Evolutionary conservation across 2,888 invertebrate genomes (phyloP).

Genomic region (Cheilosia vulpina): DNA sequence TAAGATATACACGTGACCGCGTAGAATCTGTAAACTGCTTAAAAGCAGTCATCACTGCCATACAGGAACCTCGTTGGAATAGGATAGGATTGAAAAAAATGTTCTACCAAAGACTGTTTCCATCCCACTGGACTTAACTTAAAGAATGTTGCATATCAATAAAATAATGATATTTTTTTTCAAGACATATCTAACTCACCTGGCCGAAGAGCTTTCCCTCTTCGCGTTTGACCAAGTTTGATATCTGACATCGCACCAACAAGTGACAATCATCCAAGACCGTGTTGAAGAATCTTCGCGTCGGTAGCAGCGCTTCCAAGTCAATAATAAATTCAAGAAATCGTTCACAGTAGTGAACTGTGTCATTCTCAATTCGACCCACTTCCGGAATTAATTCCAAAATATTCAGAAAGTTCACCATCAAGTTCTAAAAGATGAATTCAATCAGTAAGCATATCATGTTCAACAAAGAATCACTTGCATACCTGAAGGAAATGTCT

Average conservation of each 20-base stretch:
- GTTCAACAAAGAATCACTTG: neutral
- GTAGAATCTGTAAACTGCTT: too few relatives aligned
- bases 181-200: conserved; percentile 85
- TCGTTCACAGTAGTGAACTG: conserved; percentile 93
- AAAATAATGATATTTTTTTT: neutral
- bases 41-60: too few relatives aligned
- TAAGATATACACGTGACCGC: too few relatives aligned
- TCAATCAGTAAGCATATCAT: neutral
- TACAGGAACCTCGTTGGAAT: too few relatives aligned
- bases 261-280: conserved; percentile 97
- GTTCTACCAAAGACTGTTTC: too few relatives aligned
- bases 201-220: conserved; percentile 97
- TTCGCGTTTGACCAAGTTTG: conserved; percentile 88
- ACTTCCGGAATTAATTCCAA: conserved; percentile 89
- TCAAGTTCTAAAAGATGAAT: conserved; percentile 84
- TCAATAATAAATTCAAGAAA: conserved; percentile 98
- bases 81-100: too few relatives aligned
- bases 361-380: conserved; percentile 86
- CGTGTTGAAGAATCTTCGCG: conserved; percentile 97
- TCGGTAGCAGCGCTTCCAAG: conserved; percentile 96
- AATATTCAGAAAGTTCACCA: conserved; percentile 93
- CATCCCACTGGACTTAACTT: too few relatives aligned
- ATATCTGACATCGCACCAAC: conserved; percentile 94
- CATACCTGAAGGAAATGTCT: conserved; percentile 90
- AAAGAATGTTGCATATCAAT: neutral